phyloP scores from a whole-genome alignment of 1,140 invertebrate genomes.

The Scaptomyza graminum region DNA sequence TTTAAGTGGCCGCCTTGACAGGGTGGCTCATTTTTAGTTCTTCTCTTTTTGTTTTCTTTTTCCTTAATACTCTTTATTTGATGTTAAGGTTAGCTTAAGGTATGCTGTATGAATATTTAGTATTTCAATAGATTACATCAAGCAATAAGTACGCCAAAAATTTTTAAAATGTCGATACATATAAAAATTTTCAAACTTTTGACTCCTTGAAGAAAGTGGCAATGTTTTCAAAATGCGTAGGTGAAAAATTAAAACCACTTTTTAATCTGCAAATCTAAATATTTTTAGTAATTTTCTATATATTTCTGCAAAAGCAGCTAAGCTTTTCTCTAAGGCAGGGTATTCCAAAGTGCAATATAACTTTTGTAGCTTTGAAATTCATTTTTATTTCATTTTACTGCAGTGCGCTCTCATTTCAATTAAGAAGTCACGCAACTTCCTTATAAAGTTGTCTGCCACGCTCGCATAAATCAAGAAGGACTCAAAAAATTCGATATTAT shows the following conservation, averaged over 20 bases:
- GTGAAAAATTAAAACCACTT: too few relatives aligned
- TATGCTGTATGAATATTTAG: neutral
- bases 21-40: neutral
- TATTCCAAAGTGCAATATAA: constrained; percentile 17
- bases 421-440: constrained; percentile 76
- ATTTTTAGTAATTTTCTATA: neutral
- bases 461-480: constrained; percentile 65
- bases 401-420: constrained; percentile 59
- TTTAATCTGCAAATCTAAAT: too few relatives aligned
- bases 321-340: neutral
- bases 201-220: too few relatives aligned
- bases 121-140: too few relatives aligned
- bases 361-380: neutral
- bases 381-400: neutral
- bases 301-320: too few relatives aligned
- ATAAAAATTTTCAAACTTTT: too few relatives aligned
- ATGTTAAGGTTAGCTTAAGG: neutral
- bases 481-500: constrained; percentile 32
- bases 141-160: too few relatives aligned
- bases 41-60: neutral
- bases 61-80: neutral
- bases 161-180: too few relatives aligned
- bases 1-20: constrained; percentile 32
- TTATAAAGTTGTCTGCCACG: constrained; percentile 68
- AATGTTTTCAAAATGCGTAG: too few relatives aligned